Evolutionary conservation across 2,888 invertebrate species (phyloP).

Genomic region (Tachina grossa): DNA sequence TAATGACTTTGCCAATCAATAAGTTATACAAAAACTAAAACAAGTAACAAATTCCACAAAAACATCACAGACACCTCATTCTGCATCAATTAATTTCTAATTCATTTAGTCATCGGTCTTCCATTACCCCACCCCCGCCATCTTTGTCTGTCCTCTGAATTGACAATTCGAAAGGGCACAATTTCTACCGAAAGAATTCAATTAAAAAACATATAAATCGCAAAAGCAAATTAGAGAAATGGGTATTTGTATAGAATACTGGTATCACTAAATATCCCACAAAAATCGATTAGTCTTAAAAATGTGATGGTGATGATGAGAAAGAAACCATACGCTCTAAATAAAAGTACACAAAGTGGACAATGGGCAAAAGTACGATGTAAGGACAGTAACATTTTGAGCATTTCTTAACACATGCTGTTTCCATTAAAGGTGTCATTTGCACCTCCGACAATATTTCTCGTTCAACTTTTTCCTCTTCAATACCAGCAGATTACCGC

Average conservation of each 20-base stretch:
- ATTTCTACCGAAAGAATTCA: background rate
- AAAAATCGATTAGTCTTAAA: too few species aligned
- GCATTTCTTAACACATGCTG: conserved; percentile 31
- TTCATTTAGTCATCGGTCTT: conserved; percentile 19
- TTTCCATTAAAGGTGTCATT: conserved; percentile 37
- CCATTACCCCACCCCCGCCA: conserved; percentile 42
- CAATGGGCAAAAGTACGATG: too few species aligned
- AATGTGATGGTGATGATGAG: background rate
- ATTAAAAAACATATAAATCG: conserved; percentile 5
- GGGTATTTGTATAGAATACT: background rate
- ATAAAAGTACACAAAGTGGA: background rate
- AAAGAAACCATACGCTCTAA: background rate
- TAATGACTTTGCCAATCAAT: conserved; percentile 2
- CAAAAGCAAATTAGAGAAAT: background rate
- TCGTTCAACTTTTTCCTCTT: background rate
- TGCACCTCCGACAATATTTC: conserved; percentile 19
- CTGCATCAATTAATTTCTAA: background rate
- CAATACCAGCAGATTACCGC: background rate
- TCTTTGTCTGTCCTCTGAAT: conserved; percentile 38
- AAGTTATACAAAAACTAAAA: conserved; percentile 12
- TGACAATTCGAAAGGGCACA: background rate
- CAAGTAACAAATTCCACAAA: conserved; percentile 57
- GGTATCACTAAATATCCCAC: background rate
- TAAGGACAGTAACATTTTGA: conserved; percentile 1
- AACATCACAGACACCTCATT: conserved; percentile 3